Evolutionary conservation across 2,113 vertebrate species (phyloP).

Genomic region (Leptocoma aspasia): DNA sequence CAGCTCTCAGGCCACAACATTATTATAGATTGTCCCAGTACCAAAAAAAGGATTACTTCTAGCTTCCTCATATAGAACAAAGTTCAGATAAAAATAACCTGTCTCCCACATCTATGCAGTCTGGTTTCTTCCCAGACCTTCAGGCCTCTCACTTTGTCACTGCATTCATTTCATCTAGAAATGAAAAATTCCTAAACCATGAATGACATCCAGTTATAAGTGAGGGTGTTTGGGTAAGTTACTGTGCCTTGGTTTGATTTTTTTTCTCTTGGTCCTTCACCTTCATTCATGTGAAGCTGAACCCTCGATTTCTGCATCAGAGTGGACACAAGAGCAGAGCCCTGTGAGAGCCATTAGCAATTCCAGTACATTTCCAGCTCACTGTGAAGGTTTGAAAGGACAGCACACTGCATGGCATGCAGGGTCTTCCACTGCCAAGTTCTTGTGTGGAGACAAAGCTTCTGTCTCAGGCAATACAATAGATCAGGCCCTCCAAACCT

Average conservation of each 20-base stretch:
- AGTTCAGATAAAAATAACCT: neutral
- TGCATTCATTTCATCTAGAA: neutral
- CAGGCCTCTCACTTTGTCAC: neutral
- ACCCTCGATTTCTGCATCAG: rapidly evolving
- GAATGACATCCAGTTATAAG: neutral
- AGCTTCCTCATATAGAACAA: neutral
- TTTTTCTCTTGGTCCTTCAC: neutral
- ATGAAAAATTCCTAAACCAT: neutral
- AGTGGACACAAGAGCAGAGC: neutral
- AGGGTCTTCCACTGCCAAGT: neutral
- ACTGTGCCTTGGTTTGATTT: neutral
- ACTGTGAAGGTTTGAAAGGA: neutral
- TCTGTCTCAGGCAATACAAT: neutral
- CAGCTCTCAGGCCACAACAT: neutral
- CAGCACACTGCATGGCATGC: neutral
- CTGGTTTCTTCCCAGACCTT: neutral
- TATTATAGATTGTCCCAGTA: neutral
- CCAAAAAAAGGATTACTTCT: neutral
- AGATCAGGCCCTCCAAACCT: neutral
- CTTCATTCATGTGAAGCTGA: neutral
- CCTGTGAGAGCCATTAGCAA: neutral
- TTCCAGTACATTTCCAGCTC: neutral
- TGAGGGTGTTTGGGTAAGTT: neutral
- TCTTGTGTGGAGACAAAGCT: neutral
- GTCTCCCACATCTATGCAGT: neutral